A percentile compares a stretch with the other conserved stretches of the same genome.
Evolutionary conservation across 1,140 invertebrate species (phyloP).

Genomic region (Uloborus diversus): DNA sequence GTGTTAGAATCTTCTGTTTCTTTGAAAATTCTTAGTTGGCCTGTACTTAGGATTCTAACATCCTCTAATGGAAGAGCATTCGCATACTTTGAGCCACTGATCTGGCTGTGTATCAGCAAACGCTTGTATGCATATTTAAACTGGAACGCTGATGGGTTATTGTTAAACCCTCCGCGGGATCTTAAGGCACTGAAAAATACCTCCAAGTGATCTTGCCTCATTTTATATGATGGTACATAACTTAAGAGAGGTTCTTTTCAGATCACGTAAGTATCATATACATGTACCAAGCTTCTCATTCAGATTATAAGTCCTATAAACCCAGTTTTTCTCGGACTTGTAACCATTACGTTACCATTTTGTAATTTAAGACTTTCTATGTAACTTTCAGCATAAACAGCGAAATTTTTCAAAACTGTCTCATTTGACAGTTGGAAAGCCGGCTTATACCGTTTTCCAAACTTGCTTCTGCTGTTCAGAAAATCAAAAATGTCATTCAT

Average conservation of each 20-base stretch:
- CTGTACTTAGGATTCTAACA: neutral
- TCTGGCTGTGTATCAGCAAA: neutral
- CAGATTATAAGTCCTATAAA: constrained; percentile 30
- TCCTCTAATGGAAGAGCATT: constrained; percentile 2
- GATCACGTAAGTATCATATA: constrained; percentile 4
- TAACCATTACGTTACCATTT: neutral
- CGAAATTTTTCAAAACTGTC: constrained; percentile 16
- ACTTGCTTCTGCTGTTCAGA: neutral
- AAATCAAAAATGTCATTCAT: constrained; percentile 12
- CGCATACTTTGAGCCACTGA: neutral
- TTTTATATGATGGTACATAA: constrained; percentile 61
- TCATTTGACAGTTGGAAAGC: constrained; percentile 53
- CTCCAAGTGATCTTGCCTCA: constrained; percentile 66
- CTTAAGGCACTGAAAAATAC: constrained; percentile 64
- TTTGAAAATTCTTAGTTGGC: neutral
- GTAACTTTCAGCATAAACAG: neutral
- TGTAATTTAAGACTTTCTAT: neutral
- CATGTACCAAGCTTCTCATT: constrained; percentile 1
- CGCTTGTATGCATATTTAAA: constrained; percentile 59
- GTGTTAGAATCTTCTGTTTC: neutral
- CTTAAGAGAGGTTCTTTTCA: neutral
- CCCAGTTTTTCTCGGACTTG: constrained; percentile 41
- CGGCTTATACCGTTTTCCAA: neutral
- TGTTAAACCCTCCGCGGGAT: constrained; percentile 62
- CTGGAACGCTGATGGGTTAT: constrained; percentile 63